phyloP scores from a whole-genome alignment of 2,797 vertebrate genomes.

The Cryptoblepharus egeriae region DNA sequence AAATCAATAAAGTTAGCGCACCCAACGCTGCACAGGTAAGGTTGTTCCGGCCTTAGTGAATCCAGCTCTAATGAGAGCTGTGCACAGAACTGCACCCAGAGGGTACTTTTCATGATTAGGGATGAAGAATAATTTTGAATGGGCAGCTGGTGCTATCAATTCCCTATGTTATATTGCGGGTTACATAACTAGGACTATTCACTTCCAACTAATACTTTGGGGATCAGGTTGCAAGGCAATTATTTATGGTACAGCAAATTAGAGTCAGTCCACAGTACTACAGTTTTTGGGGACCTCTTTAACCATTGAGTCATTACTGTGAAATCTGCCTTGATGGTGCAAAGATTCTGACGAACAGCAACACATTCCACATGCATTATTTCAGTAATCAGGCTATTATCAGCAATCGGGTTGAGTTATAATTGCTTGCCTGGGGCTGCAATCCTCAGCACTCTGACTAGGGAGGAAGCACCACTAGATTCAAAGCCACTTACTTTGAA shows the following conservation, averaged over 20 bases:
- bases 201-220: neutral
- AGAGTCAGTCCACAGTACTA: neutral
- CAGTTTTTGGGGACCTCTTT: neutral
- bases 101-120: neutral
- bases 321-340: neutral
- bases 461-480: neutral
- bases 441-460: neutral
- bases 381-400: neutral
- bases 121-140: neutral
- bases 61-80: neutral
- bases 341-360: neutral
- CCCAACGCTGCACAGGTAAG: neutral
- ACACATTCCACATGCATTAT: neutral
- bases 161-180: neutral
- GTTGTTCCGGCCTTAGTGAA: neutral
- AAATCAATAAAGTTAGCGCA: neutral
- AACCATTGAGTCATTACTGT: neutral
- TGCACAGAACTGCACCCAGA: neutral
- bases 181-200: neutral
- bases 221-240: slow-evolving; percentile 3
- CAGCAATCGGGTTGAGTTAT: too few relatives aligned
- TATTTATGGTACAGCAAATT: neutral
- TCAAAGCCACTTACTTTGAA: neutral
- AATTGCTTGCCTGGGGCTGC: neutral
- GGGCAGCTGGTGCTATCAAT: neutral